Base-by-base conservation (phyloP, 2,888 invertebrate species). In the Hylaea fasciaria region DNA sequence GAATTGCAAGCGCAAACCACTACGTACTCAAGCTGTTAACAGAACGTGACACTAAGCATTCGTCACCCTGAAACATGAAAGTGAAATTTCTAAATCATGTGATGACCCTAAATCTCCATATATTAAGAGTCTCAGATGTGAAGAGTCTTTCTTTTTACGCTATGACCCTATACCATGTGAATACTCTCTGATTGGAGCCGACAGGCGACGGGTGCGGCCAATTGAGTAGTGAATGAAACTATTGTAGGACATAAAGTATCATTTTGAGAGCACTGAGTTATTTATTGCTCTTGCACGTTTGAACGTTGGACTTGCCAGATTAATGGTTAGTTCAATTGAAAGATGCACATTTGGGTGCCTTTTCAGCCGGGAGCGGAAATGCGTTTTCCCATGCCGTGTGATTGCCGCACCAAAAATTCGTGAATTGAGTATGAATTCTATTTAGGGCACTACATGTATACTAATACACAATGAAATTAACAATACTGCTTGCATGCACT, bases 161-260 rank as follows among this genome's bases (percentile, higher is more conserved):
- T 29, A 32, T 49, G 43, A 45, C 59, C 52, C 53, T 49, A 13
- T 32, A 32, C 65, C 57, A 65, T 72, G 69, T 77, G 74, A 77
- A 79, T 77, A 73, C 70, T 76, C 76, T 71, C 70, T 77, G 81
- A 84, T 84, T 82, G 70, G 68, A 74, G 68, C 72, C 74, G 81
- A 83, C 80, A 75, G 72, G 73, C 76, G 68, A 70, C 77, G 77
- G 82, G 78, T 78, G 77, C 69, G 61, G 65, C 76, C 86, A 86
- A 86, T 86, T 86, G 85, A 85, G 80, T 80, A 71, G 74, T 81
- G 81, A 85, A 84, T 80, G 78, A 78, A 80, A 78, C 78, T 80
- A 84, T 83, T 85, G 81, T 85, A 39, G 22, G 40, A 55, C 39
- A 41, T 47, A 47, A 49, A 56, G 60, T 61, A 66, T 66, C 68